Evolutionary conservation across 1,140 invertebrate species (phyloP), one percentile per base, ranked within the genome.

Genomic region (Hyphantria cunea): DNA sequence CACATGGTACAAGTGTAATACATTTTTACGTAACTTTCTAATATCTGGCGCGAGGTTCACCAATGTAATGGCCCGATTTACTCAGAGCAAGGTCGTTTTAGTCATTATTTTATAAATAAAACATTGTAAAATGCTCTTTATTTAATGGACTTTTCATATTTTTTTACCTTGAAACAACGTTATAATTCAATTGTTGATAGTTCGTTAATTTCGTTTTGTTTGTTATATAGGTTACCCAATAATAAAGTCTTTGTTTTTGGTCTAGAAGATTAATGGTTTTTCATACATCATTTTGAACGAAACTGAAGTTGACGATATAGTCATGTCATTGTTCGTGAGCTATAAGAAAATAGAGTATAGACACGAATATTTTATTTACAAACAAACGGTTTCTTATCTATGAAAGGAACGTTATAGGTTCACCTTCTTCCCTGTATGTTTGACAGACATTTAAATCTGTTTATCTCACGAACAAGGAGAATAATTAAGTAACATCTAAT

Each of bases 51-150:
- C 80, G 82, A 84, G 82, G 80, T 75, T 82, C 66, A 25, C 52
- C 49, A 76, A 64, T 68, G 67, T 71, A 82, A 82, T 76, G 70
- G 74, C 66, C 66, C 61, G 51, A 74, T 76, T 76, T 78, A 78
- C 74, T 83, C 68, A 64, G 66, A 55, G 70, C 81, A 85, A 87
- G 84, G 84, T 74, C 76, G 65, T 68, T 64, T 63, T 56, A 66
- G 48, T 66, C 17, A 25, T 25, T 65, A 72, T 67, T 70, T 68
- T 60, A 72, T 71, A 70, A 65, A 64, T 64, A 68, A 59, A 63
- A 69, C 42, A 64, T 66, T 53, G 13, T 67, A 64, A 70, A 64
- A 59, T 53, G 42, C 45, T 60, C 39, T 53, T 60, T 50, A 44
- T 33, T 55, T 60, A 51, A 62, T 53, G 41, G 45, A 15, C n/a